Evolutionary conservation across 2,797 vertebrate genomes (phyloP).

Genomic region (Halcyon leucocephala): DNA sequence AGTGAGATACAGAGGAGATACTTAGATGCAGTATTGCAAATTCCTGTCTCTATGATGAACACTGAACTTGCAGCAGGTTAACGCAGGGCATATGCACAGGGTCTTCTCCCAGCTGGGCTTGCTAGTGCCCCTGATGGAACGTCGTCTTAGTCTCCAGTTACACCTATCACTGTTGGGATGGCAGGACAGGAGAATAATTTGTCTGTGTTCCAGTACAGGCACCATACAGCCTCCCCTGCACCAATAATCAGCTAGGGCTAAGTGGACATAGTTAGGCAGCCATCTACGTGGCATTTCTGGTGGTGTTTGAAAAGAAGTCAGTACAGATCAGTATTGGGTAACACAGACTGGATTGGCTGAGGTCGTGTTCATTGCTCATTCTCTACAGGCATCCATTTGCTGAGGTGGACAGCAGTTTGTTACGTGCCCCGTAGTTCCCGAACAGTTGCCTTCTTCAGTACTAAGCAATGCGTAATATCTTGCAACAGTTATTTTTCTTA

Average conservation of each 20-base stretch:
- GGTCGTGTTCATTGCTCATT: neutral
- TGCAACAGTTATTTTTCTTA: conserved; percentile 16
- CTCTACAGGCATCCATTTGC: neutral
- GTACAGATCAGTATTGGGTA: neutral
- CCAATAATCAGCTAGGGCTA: neutral
- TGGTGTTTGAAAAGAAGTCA: neutral
- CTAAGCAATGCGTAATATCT: neutral
- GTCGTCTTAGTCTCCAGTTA: neutral
- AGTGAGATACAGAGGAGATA: fast-evolving
- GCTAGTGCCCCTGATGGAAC: neutral
- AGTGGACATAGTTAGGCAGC: fast-evolving
- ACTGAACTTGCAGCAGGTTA: neutral
- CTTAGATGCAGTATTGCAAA: neutral
- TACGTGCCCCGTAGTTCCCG: neutral
- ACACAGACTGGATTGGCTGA: neutral
- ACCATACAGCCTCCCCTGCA: neutral
- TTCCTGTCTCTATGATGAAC: fast-evolving
- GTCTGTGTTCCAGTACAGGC: neutral
- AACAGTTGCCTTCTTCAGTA: neutral
- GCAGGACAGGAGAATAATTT: neutral
- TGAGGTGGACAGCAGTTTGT: neutral
- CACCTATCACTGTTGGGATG: fast-evolving
- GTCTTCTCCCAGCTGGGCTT: neutral
- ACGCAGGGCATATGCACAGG: neutral
- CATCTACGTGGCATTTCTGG: neutral